phyloP scores from a whole-genome alignment of 1,140 invertebrate species.

The Halyomorpha halys region DNA sequence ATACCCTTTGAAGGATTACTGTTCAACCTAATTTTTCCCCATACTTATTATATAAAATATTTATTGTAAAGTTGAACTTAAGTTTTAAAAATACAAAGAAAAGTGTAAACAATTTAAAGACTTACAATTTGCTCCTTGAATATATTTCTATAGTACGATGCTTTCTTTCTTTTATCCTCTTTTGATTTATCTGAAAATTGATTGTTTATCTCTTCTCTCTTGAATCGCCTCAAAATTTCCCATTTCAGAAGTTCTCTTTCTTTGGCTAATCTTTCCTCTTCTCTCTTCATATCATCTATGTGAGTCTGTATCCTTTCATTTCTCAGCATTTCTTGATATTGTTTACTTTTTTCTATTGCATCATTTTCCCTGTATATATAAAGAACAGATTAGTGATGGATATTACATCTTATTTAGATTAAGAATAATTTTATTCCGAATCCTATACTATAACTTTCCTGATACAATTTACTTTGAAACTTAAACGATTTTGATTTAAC shows the following conservation, averaged over 20 bases:
- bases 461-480: too few species aligned
- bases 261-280: neutral
- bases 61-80: too few species aligned
- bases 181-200: neutral
- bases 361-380: neutral
- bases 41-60: too few species aligned
- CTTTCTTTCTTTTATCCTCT: neutral
- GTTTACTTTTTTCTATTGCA: neutral
- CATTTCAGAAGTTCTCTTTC: constrained; percentile 1
- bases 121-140: neutral
- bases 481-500: too few species aligned
- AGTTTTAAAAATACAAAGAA: too few species aligned
- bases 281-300: neutral
- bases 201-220: neutral
- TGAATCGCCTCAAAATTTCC: constrained; percentile 1
- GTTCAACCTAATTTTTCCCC: too few species aligned
- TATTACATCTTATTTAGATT: too few species aligned
- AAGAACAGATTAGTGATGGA: too few species aligned
- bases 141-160: neutral
- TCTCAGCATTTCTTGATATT: neutral
- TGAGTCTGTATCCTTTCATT: neutral
- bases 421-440: too few species aligned
- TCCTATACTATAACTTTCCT: too few species aligned
- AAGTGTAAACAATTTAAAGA: too few species aligned
- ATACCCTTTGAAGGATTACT: too few species aligned